Base-by-base conservation (phyloP, 2,113 vertebrate genomes). In the Corynorhinus townsendii region DNA sequence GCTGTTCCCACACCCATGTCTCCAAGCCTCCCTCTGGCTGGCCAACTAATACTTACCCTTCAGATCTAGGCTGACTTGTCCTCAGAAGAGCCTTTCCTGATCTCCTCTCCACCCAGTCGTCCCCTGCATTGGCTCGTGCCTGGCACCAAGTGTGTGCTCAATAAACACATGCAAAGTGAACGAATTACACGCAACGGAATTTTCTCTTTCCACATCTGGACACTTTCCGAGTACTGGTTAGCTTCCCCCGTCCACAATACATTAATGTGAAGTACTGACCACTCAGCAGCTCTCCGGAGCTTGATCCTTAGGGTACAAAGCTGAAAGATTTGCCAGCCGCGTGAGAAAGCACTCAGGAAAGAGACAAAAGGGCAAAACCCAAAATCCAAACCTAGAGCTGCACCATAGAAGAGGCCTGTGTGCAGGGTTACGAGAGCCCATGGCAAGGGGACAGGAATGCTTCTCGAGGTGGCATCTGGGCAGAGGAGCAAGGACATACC, bases 381-480 rank as follows among this genome's bases (percentile, higher is more conserved):
- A 8, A 75, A 49, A 69, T 7, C 47, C 43, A 89, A 64, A 12
- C 33, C 10, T 22, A 0, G 3, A 4, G 1, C 40, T 17, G 7
- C 17, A n/a, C 40, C 20, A 45, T 0, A 40, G 35, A 54, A 76
- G 14, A 47, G 12, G 5, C 12, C 10, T 0, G 7, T 1, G 26
- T 35, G 17, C 24, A 89, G 62, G n/a, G 3, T 3, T n/a, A 14
- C 1, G 6, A 28, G 49, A 88, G 54, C 26, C 43, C 3, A 5
- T 0, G 0, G 24, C 0, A 12, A 28, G 17, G n/a, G 12, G 7
- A 26, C 11, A 43, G 85, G 43, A 76, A 71, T 5, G 69, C 79
- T 30, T 56, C 49, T 11, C 3, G 45, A 72, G 59, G 22, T 40
- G n/a, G 69, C 30, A 10, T 16, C 0, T 62, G 80, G 26, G 62